Evolutionary conservation across 1,140 invertebrate genomes (phyloP).

Genomic region (Euura lappo): DNA sequence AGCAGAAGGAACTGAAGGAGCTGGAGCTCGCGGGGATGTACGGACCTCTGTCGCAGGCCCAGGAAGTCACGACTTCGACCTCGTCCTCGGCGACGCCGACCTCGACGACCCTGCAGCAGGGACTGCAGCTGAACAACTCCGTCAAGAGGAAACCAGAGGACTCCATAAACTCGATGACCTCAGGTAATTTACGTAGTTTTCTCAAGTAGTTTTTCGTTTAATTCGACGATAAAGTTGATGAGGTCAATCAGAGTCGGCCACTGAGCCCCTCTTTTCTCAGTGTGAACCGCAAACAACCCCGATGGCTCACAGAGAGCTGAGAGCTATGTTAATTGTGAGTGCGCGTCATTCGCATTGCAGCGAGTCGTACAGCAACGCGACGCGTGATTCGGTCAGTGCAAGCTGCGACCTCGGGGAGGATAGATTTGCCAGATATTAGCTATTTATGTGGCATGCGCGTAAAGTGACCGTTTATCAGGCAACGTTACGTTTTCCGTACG

Average conservation of each 20-base stretch:
- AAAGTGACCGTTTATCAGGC: too few species aligned
- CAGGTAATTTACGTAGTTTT: slow-evolving; percentile 49
- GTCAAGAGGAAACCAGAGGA: slow-evolving; percentile 55
- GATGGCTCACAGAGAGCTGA: not conserved
- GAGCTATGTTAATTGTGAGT: not conserved
- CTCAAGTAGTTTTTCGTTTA: too few species aligned
- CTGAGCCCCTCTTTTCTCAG: not conserved
- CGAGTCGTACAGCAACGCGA: not conserved
- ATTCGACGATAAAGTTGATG: too few species aligned
- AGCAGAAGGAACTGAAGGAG: slow-evolving; percentile 55
- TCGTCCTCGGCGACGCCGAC: slow-evolving; percentile 44
- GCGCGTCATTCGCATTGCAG: not conserved
- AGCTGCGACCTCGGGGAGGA: slow-evolving; percentile 13
- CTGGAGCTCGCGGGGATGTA: slow-evolving; percentile 56
- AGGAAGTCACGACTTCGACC: slow-evolving; percentile 54
- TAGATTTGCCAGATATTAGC: slow-evolving; percentile 8
- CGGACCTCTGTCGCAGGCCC: slow-evolving; percentile 49
- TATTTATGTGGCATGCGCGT: too few species aligned
- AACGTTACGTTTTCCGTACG: too few species aligned
- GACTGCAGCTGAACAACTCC: slow-evolving; percentile 49
- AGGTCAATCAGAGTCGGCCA: not conserved
- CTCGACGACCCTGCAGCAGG: slow-evolving; percentile 50
- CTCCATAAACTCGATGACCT: slow-evolving; percentile 46
- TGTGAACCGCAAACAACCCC: slow-evolving; percentile 14
- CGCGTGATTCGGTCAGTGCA: not conserved